Conservation (phyloP, 1,140 invertebrate species). For the Dreissena polymorpha region DNA sequence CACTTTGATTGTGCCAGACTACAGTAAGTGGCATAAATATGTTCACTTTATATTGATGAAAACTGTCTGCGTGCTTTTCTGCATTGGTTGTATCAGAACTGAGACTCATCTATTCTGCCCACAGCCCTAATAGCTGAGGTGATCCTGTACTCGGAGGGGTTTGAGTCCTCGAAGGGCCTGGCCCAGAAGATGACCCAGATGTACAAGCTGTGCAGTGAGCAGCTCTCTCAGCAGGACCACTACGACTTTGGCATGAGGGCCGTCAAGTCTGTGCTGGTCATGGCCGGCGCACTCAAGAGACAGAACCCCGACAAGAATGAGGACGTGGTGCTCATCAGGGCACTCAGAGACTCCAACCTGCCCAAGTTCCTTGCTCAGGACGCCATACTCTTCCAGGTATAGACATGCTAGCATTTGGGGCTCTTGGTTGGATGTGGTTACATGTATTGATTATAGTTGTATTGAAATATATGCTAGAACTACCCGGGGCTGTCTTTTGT, state of each 20-base stretch:
- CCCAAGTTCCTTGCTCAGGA: conserved; percentile 80
- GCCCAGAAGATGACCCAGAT: conserved; percentile 95
- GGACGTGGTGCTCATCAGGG: conserved; percentile 79
- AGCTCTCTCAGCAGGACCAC: conserved; percentile 95
- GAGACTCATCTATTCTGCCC: no score
- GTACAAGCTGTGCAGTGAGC: conserved; percentile 95
- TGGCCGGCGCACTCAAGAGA: conserved; percentile 80
- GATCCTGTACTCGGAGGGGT: conserved; percentile 94
- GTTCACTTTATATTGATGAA: no score
- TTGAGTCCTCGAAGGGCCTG: conserved; percentile 91
- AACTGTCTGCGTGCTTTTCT: no score
- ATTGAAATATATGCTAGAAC: no score
- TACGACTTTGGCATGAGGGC: conserved; percentile 96
- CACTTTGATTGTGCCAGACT: no score
- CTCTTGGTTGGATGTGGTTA: no score
- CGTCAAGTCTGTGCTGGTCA: conserved; percentile 81
- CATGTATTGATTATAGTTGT: no score
- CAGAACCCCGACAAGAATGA: conserved; percentile 80
- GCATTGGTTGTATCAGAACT: no score
- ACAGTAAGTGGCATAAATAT: no score
- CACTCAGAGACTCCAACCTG: conserved; percentile 79
- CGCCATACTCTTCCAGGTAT: conserved; percentile 79
- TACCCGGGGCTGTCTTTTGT: no score
- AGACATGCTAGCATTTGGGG: not conserved
- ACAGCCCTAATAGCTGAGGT: conserved; percentile 94